phyloP scores from a whole-genome alignment of 2,888 invertebrate genomes.

The Neoaliturus tenellus region DNA sequence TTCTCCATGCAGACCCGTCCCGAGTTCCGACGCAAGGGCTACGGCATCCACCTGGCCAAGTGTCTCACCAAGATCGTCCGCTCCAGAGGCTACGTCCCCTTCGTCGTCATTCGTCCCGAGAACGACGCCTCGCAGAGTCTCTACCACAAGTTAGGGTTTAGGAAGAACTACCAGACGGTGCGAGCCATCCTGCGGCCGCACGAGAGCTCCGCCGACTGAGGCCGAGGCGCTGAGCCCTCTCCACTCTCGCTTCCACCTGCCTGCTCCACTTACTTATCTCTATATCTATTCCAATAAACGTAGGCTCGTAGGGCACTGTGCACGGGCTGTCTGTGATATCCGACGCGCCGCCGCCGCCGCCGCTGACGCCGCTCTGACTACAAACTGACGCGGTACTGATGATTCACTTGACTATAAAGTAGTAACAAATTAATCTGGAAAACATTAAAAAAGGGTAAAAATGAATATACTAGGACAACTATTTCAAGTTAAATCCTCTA shows the following conservation, averaged over 20 bases:
- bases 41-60: conserved; percentile 83
- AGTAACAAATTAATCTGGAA: no score
- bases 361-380: background rate
- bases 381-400: no score
- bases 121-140: conserved; percentile 91
- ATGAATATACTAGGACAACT: no score
- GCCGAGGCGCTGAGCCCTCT: conserved; percentile 5
- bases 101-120: conserved; percentile 91
- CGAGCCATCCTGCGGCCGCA: conserved; percentile 84
- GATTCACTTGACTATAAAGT: no score
- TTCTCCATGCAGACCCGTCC: conserved; percentile 93
- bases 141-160: conserved; percentile 89
- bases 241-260: conserved; percentile 57
- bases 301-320: conserved; percentile 50
- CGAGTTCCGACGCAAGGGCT: conserved; percentile 83
- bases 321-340: conserved; percentile 45
- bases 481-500: no score
- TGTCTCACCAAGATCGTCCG: conserved; percentile 76
- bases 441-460: no score
- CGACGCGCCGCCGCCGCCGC: conserved; percentile 1
- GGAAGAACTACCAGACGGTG: conserved; percentile 86
- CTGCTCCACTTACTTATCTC: conserved; percentile 56
- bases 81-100: conserved; percentile 85
- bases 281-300: conserved; percentile 54
- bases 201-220: conserved; percentile 62